Percentiles rank a stretch among this genome's conserved stretches.
phyloP scores from a whole-genome alignment of 2,888 invertebrate species.

The Congeria kusceri region DNA sequence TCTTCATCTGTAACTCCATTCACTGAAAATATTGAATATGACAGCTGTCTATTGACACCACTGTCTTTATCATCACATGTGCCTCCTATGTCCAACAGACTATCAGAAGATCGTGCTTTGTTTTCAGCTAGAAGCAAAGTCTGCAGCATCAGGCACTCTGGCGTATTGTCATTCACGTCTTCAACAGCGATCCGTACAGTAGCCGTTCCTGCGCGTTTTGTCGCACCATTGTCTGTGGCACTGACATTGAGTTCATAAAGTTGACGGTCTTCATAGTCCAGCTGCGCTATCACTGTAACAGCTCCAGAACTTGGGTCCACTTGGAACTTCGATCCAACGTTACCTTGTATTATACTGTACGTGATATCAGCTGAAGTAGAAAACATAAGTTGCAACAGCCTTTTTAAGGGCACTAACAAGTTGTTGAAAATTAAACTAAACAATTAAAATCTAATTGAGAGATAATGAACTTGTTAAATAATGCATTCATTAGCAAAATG shows the following conservation, averaged over 20 bases:
- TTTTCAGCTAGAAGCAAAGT: conserved; percentile 66
- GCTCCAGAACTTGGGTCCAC: conserved; percentile 68
- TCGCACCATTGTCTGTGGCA: conserved; percentile 65
- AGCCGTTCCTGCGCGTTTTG: conserved; percentile 88
- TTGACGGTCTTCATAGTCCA: conserved; percentile 76
- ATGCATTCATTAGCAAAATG: too few species aligned
- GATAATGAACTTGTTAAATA: too few species aligned
- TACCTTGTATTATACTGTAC: conserved; percentile 62
- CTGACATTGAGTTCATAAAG: conserved; percentile 61
- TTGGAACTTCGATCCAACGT: conserved; percentile 62
- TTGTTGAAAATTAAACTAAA: too few species aligned
- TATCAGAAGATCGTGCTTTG: conserved; percentile 34
- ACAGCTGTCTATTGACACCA: conserved; percentile 51
- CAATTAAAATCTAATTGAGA: too few species aligned
- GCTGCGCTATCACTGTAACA: conserved; percentile 60
- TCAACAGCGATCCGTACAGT: conserved; percentile 86
- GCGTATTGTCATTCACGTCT: conserved; percentile 91
- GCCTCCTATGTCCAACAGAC: conserved; percentile 89
- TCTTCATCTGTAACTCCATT: conserved; percentile 62
- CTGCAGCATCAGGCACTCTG: conserved; percentile 65
- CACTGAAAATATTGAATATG: conserved; percentile 55
- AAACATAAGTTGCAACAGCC: too few species aligned
- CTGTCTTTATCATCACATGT: conserved; percentile 86
- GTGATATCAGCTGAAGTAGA: conserved; percentile 39
- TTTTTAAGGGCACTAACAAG: too few species aligned